Percentiles rank a stretch among this genome's conserved stretches.
Evolutionary conservation across 2,888 invertebrate species (phyloP).

Genomic region (Deilephila elpenor): DNA sequence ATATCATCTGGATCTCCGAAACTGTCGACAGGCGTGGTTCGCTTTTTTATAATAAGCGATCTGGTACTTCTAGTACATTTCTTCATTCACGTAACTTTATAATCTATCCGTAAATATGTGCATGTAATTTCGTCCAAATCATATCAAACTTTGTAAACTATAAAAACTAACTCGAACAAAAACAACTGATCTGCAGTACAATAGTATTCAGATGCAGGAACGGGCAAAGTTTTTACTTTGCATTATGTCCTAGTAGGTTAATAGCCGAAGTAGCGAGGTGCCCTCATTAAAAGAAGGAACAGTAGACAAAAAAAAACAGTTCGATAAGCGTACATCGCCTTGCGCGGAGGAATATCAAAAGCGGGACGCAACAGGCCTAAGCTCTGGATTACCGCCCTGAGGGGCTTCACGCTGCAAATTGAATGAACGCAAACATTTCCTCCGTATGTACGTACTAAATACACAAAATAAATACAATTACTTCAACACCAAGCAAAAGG

Average conservation of each 20-base stretch:
- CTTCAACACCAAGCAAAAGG: slow-evolving; percentile 38
- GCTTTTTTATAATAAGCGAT: no score
- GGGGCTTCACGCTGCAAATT: slow-evolving; percentile 79
- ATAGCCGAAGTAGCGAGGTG: slow-evolving; percentile 9
- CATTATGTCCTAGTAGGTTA: background rate
- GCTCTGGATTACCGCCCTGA: slow-evolving; percentile 75
- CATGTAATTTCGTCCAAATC: no score
- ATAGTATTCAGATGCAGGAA: background rate
- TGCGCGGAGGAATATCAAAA: slow-evolving; percentile 58
- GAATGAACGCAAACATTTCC: slow-evolving; percentile 75
- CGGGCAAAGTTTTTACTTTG: background rate
- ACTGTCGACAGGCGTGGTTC: no score
- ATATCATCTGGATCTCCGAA: no score
- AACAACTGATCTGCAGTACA: background rate
- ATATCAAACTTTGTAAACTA: background rate
- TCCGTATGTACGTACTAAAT: slow-evolving; percentile 48
- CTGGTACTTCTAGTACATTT: no score
- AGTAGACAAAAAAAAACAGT: slow-evolving; percentile 48
- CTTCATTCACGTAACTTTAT: no score
- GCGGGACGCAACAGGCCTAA: slow-evolving; percentile 76
- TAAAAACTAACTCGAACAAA: background rate
- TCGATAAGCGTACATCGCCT: slow-evolving; percentile 38
- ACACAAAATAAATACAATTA: slow-evolving; percentile 61
- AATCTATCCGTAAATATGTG: no score
- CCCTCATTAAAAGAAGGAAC: slow-evolving; percentile 31